These are phyloP conservation scores for Amia ocellicauda DNA, from an alignment of 2,113 vertebrate genomes.

Conservation along the genomic window DNA sequence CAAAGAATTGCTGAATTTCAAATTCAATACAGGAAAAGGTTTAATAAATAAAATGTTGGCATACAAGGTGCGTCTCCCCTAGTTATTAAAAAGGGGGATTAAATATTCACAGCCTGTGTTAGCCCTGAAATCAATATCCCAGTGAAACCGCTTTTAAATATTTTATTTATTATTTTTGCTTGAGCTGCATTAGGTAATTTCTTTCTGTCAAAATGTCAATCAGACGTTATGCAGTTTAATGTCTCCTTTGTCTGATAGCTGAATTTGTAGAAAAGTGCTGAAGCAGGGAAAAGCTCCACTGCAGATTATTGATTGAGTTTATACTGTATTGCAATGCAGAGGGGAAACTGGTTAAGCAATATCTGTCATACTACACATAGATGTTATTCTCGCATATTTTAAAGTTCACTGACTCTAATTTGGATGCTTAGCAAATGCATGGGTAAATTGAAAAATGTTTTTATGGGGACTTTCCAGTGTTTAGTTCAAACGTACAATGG, in stretches of 20 bases:
- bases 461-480: too few species aligned
- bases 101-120: background rate
- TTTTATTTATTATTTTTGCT: background rate
- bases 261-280: background rate
- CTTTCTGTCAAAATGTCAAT: background rate
- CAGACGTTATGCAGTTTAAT: background rate
- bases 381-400: too few species aligned
- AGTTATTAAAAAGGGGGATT: background rate
- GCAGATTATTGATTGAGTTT: background rate
- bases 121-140: background rate
- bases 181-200: background rate
- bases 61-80: background rate
- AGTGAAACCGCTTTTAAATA: background rate
- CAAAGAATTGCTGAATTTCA: too few species aligned
- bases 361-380: background rate
- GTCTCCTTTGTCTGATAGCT: background rate
- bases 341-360: background rate
- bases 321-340: background rate
- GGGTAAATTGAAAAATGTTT: too few species aligned
- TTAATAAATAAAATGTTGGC: background rate
- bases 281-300: background rate
- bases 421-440: too few species aligned
- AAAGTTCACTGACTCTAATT: too few species aligned
- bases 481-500: too few species aligned
- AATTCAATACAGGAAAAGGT: background rate